Base-by-base conservation (phyloP, 2,888 invertebrate genomes). In the Drosophila algonquin region DNA sequence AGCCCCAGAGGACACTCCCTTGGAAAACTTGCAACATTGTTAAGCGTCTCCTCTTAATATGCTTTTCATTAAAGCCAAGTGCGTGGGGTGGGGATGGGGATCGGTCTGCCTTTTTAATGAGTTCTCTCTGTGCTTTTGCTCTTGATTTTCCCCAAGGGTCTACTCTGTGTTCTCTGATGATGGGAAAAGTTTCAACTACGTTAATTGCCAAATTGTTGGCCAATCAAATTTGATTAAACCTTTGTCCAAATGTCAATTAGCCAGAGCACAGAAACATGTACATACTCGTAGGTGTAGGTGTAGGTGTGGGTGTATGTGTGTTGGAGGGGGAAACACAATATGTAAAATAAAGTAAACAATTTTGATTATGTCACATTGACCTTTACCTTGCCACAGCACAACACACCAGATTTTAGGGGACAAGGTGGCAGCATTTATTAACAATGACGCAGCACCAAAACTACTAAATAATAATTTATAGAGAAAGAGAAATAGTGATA, bases 321-420 rank as follows among this genome's bases (percentile, higher is more conserved):
- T 18, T 18, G 18, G 18, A 18, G 27, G 12, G 12, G 40, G 40
- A 6, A 40, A n/a, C 40, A 40, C 40, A 40, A 40, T n/a, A 40
- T n/a, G 40, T 40, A 63, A 57, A 64, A 35, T 14, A 58, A 53
- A 48, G 57, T 12, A 8, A 47, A 52, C n/a, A 59, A 54, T 55
- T 60, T 70, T 78, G 74, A 76, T 84, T 81, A 70, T 81, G 55
- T 74, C 75, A 79, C 71, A 60, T 75, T 84, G 80, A 82, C 86
- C 80, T 82, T 80, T 75, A 86, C 82, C 80, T 85, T 80, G 82
- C 56, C 55, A 16, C 77, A 64, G 52, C 65, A 70, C 77, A 64
- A 50, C 65, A 70, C 48, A 46, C 27, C 24, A n/a, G n/a, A 7
- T n/a, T 47, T 61, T 48, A 21, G 48, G 60, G 69, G 44, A 35